Conservation (phyloP, 2,888 invertebrate species). For the Microplitis deprimator region DNA sequence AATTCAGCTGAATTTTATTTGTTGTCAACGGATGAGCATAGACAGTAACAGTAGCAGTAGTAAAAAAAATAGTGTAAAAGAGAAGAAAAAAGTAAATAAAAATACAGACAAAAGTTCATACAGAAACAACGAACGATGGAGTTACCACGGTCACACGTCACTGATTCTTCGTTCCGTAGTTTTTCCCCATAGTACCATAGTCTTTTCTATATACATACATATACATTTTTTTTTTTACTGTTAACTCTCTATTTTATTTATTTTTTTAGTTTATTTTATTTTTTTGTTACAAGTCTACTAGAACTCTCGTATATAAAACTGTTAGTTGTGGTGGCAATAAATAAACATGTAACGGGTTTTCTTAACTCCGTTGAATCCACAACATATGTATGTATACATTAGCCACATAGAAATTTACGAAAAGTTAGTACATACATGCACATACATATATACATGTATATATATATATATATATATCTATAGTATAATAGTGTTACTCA, state of each 20-base stretch:
- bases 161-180: slow-evolving; percentile 45
- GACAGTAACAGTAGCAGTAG: neutral
- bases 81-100: slow-evolving; percentile 5
- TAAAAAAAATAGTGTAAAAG: neutral
- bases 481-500: neutral
- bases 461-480: neutral
- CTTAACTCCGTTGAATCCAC: slow-evolving; percentile 20
- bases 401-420: slow-evolving; percentile 10
- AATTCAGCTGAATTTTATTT: slow-evolving; percentile 44
- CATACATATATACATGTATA: slow-evolving; percentile 1
- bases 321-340: slow-evolving; percentile 24
- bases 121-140: slow-evolving; percentile 41
- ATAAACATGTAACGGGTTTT: slow-evolving; percentile 24
- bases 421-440: neutral
- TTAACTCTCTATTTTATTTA: slow-evolving; percentile 26
- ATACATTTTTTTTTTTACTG: slow-evolving; percentile 28
- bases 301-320: slow-evolving; percentile 28
- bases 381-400: slow-evolving; percentile 19
- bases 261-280: slow-evolving; percentile 7
- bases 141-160: slow-evolving; percentile 44
- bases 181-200: slow-evolving; percentile 23
- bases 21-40: slow-evolving; percentile 21
- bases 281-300: slow-evolving; percentile 22
- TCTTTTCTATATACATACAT: neutral
- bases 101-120: slow-evolving; percentile 6